Conservation (phyloP, 2,113 vertebrate genomes). For the Tiliqua scincoides region DNA sequence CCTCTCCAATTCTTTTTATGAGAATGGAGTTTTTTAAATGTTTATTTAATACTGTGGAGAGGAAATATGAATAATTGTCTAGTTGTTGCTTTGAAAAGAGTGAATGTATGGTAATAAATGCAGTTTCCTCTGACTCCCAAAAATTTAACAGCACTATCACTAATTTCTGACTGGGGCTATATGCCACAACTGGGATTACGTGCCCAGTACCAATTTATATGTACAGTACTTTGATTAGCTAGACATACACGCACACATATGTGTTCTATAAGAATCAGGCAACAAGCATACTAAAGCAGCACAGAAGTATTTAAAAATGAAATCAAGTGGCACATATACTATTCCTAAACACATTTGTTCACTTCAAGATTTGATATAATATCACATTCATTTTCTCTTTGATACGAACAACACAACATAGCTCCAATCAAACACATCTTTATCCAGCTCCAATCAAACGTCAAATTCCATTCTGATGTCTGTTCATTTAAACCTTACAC, state of each 20-base stretch:
- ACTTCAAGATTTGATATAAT: background rate
- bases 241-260: too few species aligned
- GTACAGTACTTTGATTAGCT: background rate
- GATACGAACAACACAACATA: background rate
- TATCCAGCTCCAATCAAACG: background rate
- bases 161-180: too few species aligned
- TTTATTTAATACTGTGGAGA: too few species aligned
- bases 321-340: background rate
- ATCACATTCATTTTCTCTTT: background rate
- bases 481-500: background rate
- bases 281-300: too few species aligned
- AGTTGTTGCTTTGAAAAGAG: too few species aligned
- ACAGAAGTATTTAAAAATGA: background rate
- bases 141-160: background rate
- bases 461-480: background rate
- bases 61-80: too few species aligned
- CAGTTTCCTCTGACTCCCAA: too few species aligned
- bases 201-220: background rate
- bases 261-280: background rate
- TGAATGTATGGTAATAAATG: too few species aligned
- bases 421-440: slow-evolving; percentile 4
- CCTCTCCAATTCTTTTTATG: too few species aligned
- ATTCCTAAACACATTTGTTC: background rate
- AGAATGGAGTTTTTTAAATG: too few species aligned
- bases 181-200: too few species aligned